These are phyloP conservation scores for Irena cyanogastra DNA, from an alignment of 2,113 vertebrate genomes.

Conservation along the genomic window DNA sequence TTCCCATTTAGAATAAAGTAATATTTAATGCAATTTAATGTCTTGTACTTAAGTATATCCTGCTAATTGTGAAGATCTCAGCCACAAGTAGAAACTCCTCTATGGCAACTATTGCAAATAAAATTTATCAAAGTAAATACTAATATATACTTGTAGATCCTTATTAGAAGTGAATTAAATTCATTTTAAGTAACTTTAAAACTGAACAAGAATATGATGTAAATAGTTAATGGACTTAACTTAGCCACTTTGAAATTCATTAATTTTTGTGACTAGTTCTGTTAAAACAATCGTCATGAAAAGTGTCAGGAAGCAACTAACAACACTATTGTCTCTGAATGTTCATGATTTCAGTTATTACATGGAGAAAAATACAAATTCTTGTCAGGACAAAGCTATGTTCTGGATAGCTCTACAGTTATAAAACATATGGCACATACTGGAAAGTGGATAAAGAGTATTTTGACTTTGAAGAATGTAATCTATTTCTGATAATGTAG, in stretches of 20 bases:
- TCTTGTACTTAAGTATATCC: not conserved
- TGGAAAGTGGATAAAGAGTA: not conserved
- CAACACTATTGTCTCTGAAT: not conserved
- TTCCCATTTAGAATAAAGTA: not conserved
- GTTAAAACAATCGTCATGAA: not conserved
- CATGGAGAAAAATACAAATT: not conserved
- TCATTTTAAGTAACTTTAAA: not conserved
- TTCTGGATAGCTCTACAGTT: not conserved
- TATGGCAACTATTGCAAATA: not conserved
- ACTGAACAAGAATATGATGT: not conserved
- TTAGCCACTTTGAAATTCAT: not conserved
- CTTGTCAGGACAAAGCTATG: not conserved
- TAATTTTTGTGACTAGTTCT: not conserved
- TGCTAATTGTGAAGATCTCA: not conserved
- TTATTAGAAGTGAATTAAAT: not conserved
- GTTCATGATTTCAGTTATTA: not conserved
- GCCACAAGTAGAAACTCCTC: not conserved
- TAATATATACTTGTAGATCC: not conserved
- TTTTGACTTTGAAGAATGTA: not conserved
- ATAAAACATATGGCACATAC: not conserved
- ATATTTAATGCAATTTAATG: not conserved
- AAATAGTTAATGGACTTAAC: not conserved
- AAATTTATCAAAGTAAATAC: not conserved
- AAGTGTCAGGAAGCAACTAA: not conserved
- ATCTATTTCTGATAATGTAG: not conserved